A percentile compares a stretch with the other conserved stretches of the same genome.
Evolutionary conservation across 2,888 invertebrate species (phyloP).

Genomic region (Chaetogeoica ovagalla): DNA sequence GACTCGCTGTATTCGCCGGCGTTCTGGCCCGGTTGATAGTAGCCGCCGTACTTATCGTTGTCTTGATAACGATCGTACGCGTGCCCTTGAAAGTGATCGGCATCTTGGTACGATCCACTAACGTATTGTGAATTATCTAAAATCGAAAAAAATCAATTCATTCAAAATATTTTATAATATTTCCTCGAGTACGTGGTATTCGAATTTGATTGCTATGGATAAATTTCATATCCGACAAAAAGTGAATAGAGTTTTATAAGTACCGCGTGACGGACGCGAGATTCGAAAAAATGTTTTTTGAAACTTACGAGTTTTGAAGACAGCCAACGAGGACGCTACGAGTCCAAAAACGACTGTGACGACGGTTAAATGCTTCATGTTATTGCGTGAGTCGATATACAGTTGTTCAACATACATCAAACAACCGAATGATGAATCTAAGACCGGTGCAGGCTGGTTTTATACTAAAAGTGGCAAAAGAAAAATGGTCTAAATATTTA

Average conservation of each 20-base stretch:
- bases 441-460: background rate
- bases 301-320: conserved; percentile 11
- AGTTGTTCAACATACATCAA: background rate
- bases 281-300: too few relatives aligned
- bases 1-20: conserved; percentile 11
- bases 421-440: conserved; percentile 12
- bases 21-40: background rate
- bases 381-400: too few relatives aligned
- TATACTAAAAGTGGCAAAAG: conserved; percentile 1
- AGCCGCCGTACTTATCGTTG: background rate
- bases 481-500: too few relatives aligned
- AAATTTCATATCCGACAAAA: too few relatives aligned
- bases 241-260: too few relatives aligned
- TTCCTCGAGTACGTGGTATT: too few relatives aligned
- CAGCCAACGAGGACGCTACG: background rate
- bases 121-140: background rate
- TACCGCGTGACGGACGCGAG: too few relatives aligned
- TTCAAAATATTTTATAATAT: too few relatives aligned
- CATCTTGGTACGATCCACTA: background rate
- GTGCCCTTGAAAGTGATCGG: background rate
- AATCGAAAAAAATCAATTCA: too few relatives aligned
- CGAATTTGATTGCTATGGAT: too few relatives aligned
- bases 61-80: background rate
- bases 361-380: conserved; percentile 1
- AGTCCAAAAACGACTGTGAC: conserved; percentile 2